Conservation (phyloP, 2,888 invertebrate genomes). For the Lasioglossum pauxillum region DNA sequence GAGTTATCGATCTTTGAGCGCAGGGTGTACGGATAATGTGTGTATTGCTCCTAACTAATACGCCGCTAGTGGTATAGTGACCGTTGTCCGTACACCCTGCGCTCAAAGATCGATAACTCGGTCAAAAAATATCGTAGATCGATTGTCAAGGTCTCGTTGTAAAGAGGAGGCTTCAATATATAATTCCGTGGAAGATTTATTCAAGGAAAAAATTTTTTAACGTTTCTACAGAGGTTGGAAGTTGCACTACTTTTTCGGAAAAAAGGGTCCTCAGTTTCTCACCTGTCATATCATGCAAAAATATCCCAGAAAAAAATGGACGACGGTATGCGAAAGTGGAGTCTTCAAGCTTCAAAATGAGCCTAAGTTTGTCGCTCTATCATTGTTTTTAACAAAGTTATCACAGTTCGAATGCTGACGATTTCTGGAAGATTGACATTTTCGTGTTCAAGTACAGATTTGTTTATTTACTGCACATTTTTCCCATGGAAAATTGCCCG, state of each 20-base stretch:
- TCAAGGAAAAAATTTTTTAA: neutral
- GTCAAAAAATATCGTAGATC: neutral
- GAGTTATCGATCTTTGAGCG: too few relatives aligned
- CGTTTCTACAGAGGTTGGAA: neutral
- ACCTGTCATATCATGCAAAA: neutral
- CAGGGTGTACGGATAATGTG: too few relatives aligned
- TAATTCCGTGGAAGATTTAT: fast-evolving
- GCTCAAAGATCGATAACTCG: too few relatives aligned
- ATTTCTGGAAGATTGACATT: neutral
- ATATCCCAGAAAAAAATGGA: neutral
- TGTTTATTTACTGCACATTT: neutral
- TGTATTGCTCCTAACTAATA: too few relatives aligned
- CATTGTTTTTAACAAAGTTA: neutral
- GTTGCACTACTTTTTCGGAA: neutral
- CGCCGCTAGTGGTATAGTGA: too few relatives aligned
- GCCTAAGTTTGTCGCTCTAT: neutral
- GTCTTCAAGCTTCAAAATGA: neutral
- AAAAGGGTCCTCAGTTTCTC: neutral
- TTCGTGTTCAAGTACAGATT: neutral
- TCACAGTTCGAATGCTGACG: neutral
- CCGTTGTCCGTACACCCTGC: too few relatives aligned
- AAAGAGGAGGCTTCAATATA: neutral
- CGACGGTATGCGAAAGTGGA: neutral
- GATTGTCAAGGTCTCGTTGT: neutral
- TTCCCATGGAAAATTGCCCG: neutral